Base-by-base conservation (phyloP, 2,888 invertebrate genomes). In the Ophioninae sp. region DNA sequence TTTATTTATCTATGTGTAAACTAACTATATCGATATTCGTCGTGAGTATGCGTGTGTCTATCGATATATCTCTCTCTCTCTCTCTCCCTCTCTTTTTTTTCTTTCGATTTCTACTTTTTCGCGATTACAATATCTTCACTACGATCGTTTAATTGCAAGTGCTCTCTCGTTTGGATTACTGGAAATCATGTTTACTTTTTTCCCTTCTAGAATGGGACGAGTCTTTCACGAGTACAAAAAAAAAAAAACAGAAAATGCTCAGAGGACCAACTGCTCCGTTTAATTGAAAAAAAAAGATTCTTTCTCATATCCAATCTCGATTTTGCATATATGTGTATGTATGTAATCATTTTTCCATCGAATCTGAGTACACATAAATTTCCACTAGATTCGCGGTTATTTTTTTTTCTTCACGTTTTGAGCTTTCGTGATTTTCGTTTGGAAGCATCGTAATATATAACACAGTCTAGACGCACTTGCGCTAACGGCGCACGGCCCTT, bases 391-490 rank as follows among this genome's bases (percentile, higher is more conserved):
- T 44, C 13, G 6, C 44, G 10, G 39, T 67, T 65, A 20, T 7
- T 23, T 30, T 44, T 30, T 30, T 30, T 30, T 30, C n/a, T 69
- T 9, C 6, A 22, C 68, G 44, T 69, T 69, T 23, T 51, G 51
- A 69, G 68, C 67, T 78, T 64, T 72, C 41, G 64, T 68, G 59
- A 80, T 63, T 44, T 68, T 67, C 37, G 58, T 63, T 74, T 77
- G 83, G 83, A 83, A 83, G 83, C 76, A 77, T 83, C 72, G 80
- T 30, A 30, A 30, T 30, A 74, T 83, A 80, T 44, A 37, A 69
- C 80, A 78, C 83, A 83, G 81, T 74, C 81, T 81, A 81, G 81
- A 81, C 83, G 81, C 81, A 81, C 77, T 78, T 81, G 71, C 83
- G 77, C 81, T 74, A 81, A 76, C 77, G 72, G 67, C 82, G 72